phyloP scores from a whole-genome alignment of 2,888 invertebrate genomes.

The Branchipolynoe longqiensis region DNA sequence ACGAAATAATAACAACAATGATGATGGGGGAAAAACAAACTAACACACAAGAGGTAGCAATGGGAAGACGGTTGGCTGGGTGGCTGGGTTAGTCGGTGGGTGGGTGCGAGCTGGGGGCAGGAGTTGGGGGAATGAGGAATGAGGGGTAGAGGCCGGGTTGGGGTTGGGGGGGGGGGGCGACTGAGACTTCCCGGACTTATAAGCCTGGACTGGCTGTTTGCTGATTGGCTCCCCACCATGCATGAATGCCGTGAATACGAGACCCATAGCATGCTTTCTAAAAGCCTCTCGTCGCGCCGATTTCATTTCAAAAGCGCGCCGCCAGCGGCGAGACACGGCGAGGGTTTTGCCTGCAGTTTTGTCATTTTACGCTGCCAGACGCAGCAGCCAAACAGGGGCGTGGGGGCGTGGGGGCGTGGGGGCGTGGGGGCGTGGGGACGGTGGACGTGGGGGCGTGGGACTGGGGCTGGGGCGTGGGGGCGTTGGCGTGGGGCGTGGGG shows the following conservation, averaged over 20 bases:
- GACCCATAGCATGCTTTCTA: slow-evolving; percentile 44
- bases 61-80: too few relatives aligned
- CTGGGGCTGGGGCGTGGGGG: too few relatives aligned
- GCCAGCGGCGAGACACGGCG: slow-evolving; percentile 24
- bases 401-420: background rate
- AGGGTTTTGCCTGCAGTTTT: slow-evolving; percentile 38
- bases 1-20: too few relatives aligned
- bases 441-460: background rate
- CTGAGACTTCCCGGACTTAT: too few relatives aligned
- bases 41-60: too few relatives aligned
- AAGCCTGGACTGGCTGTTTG: too few relatives aligned
- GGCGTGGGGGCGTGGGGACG: too few relatives aligned
- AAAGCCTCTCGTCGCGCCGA: slow-evolving; percentile 27
- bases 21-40: background rate
- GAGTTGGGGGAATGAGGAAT: too few relatives aligned
- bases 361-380: slow-evolving; percentile 28
- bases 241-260: slow-evolving; percentile 35
- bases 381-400: background rate
- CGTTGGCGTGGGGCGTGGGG: background rate
- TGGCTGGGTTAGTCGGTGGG: too few relatives aligned
- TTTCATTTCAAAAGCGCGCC: slow-evolving; percentile 46
- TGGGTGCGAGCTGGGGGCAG: too few relatives aligned
- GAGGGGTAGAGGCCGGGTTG: too few relatives aligned
- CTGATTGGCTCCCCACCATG: slow-evolving; percentile 12
- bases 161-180: too few relatives aligned